Conservation (phyloP, 64 coral and sea anemone species). For the Astreopora myriophthalma region DNA sequence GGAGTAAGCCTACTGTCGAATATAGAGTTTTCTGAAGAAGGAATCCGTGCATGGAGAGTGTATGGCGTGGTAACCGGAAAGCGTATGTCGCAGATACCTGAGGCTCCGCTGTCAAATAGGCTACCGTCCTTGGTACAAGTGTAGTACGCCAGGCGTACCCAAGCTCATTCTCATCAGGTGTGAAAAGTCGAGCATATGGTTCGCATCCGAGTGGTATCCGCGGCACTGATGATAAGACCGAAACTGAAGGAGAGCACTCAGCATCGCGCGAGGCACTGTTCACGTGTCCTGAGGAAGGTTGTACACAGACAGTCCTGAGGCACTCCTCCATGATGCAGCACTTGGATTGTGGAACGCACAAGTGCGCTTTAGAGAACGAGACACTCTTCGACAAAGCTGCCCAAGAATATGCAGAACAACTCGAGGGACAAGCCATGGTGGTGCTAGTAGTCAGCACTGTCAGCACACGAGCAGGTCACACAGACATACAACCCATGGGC, state of each 20-base stretch:
- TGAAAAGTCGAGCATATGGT: background rate
- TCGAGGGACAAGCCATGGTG: slow-evolving; percentile 5
- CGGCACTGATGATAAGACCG: background rate
- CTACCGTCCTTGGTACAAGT: background rate
- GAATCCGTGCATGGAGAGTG: slow-evolving; percentile 30
- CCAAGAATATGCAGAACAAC: slow-evolving; percentile 32
- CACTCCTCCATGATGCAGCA: slow-evolving; percentile 53
- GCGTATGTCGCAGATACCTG: background rate
- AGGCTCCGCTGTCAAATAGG: background rate
- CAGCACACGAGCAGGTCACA: background rate
- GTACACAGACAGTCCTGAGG: slow-evolving; percentile 20
- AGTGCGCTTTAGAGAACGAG: background rate
- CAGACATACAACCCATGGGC: slow-evolving; percentile 7
- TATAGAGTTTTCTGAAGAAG: slow-evolving; percentile 12
- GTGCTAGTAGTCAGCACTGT: slow-evolving; percentile 6
- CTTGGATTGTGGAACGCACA: slow-evolving; percentile 40
- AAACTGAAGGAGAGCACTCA: slow-evolving; percentile 14
- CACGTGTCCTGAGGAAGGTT: slow-evolving; percentile 42
- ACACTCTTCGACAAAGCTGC: slow-evolving; percentile 16
- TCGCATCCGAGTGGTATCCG: background rate
- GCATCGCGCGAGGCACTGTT: background rate
- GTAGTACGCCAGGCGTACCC: background rate
- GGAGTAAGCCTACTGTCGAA: background rate
- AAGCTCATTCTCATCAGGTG: background rate
- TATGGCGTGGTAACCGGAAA: background rate